A percentile compares a stretch with the other conserved stretches of the same genome.
phyloP scores from a whole-genome alignment of 2,797 vertebrate species.

The Typhlichthys eigenmanni region DNA sequence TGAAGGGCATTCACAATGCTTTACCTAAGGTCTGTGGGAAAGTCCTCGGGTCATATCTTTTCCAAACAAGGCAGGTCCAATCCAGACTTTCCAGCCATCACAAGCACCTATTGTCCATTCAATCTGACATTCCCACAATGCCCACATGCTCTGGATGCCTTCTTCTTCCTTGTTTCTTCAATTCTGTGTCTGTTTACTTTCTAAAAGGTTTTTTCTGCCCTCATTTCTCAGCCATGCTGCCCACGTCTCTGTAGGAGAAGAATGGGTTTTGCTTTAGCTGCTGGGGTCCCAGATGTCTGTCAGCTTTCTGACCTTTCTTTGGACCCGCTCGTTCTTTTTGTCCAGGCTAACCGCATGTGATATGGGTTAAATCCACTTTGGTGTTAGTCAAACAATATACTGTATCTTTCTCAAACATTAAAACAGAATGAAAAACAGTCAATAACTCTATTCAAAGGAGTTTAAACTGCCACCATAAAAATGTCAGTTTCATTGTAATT shows the following conservation, averaged over 20 bases:
- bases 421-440: no score
- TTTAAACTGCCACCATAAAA: no score
- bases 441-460: no score
- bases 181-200: slow-evolving; percentile 96
- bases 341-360: no score
- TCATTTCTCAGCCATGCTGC: slow-evolving; percentile 73
- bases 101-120: slow-evolving; percentile 83
- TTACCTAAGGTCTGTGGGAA: slow-evolving; percentile 85
- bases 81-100: slow-evolving; percentile 75
- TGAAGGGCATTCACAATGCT: slow-evolving; percentile 68
- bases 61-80: slow-evolving; percentile 68
- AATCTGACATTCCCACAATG: slow-evolving; percentile 91
- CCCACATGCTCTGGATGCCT: slow-evolving; percentile 92
- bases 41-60: slow-evolving; percentile 75
- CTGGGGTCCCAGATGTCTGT: slow-evolving; percentile 41
- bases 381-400: no score
- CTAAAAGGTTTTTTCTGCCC: slow-evolving; percentile 86
- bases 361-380: no score
- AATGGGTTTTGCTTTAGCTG: slow-evolving; percentile 64
- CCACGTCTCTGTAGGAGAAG: slow-evolving; percentile 80
- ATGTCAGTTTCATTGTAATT: no score
- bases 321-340: background rate
- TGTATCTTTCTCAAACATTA: no score
- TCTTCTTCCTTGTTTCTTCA: slow-evolving; percentile 97
- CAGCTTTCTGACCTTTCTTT: slow-evolving; percentile 6